Percentiles rank a stretch among this genome's conserved stretches.
phyloP scores from a whole-genome alignment of 2,797 vertebrate species.

The Microtus obscurus region DNA sequence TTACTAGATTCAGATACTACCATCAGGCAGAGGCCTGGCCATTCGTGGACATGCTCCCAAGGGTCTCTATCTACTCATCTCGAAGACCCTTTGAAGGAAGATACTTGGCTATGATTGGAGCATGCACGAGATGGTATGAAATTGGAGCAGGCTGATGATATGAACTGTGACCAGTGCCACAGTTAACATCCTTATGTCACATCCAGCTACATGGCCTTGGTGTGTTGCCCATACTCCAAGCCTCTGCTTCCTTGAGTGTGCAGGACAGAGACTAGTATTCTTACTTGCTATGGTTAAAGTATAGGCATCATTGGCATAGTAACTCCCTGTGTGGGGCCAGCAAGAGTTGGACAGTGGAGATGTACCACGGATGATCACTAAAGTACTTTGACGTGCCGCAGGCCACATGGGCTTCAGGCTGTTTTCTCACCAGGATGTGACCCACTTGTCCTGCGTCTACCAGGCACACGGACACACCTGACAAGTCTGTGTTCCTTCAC shows the following conservation, averaged over 20 bases:
- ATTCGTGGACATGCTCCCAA: background rate
- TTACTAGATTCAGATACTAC: too few species aligned
- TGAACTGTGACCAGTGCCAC: background rate
- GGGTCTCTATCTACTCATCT: background rate
- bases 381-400: background rate
- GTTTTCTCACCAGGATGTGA: background rate
- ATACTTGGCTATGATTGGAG: background rate
- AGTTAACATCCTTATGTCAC: background rate
- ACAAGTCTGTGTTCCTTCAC: fast-evolving
- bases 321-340: background rate
- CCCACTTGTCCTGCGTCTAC: background rate
- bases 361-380: background rate
- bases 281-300: background rate
- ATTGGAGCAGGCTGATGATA: too few species aligned
- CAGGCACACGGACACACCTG: background rate
- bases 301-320: background rate
- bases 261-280: background rate
- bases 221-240: background rate
- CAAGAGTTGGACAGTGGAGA: background rate
- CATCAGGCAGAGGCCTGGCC: background rate
- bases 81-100: background rate
- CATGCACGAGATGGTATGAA: too few species aligned
- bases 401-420: background rate
- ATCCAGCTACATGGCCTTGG: background rate
- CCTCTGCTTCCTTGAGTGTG: background rate